Conservation (phyloP, 2,888 invertebrate species). For the Noctuana brunneofusca region DNA sequence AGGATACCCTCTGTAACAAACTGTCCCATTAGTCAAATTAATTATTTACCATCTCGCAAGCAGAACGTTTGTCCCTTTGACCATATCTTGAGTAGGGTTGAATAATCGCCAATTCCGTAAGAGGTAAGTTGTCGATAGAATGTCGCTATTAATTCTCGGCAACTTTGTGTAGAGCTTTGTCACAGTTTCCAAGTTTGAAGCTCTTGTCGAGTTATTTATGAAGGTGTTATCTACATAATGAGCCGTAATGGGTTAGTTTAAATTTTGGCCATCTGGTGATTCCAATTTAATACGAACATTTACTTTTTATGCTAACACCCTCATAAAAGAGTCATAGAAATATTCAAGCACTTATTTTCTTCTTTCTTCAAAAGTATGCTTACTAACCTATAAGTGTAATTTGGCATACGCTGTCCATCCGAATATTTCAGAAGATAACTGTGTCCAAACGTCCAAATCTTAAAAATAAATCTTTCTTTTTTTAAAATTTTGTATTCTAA, state of each 20-base stretch:
- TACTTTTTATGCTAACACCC: too few species aligned
- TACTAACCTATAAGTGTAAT: too few species aligned
- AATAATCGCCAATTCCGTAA: constrained; percentile 60
- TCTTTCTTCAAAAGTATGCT: too few species aligned
- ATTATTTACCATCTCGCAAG: constrained; percentile 74
- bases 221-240: background rate
- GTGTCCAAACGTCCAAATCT: too few species aligned
- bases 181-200: constrained; percentile 20
- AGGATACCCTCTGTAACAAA: constrained; percentile 51
- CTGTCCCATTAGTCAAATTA: constrained; percentile 80
- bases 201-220: constrained; percentile 31
- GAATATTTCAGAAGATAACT: too few species aligned
- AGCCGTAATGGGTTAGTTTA: background rate
- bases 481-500: too few species aligned
- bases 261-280: background rate
- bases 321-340: too few species aligned
- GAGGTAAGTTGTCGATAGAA: constrained; percentile 64
- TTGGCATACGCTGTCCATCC: too few species aligned
- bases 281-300: too few species aligned
- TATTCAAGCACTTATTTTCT: too few species aligned
- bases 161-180: constrained; percentile 22
- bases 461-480: too few species aligned
- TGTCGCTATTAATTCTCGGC: constrained; percentile 32
- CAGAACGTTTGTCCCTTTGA: constrained; percentile 71
- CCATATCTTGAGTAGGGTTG: constrained; percentile 57